Conservation (phyloP, 2,888 invertebrate species). For the Argyra leucocephala region DNA sequence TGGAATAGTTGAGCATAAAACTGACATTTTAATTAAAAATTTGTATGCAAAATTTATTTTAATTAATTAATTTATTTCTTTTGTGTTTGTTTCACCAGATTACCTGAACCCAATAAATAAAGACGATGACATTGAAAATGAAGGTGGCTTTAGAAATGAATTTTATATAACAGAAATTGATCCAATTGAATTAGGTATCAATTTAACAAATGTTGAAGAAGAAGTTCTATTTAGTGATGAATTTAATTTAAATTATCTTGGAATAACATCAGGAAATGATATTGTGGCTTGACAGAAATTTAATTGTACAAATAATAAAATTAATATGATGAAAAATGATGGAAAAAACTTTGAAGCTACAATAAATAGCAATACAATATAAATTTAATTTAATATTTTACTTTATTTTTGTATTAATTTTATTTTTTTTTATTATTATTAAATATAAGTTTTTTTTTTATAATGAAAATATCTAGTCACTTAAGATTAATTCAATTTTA, state of each 20-base stretch:
- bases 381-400: neutral
- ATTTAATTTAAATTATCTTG: conserved; percentile 43
- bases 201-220: conserved; percentile 38
- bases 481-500: neutral
- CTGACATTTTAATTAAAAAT: no score
- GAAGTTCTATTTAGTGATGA: conserved; percentile 43
- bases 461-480: neutral
- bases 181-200: conserved; percentile 43
- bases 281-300: conserved; percentile 40
- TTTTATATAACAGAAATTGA: conserved; percentile 43
- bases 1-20: no score
- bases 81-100: conserved; percentile 43
- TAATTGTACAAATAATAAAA: conserved; percentile 8
- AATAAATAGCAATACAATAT: neutral
- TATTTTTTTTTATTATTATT: neutral
- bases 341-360: neutral
- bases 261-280: conserved; percentile 39
- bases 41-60: no score
- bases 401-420: neutral
- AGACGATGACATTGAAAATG: conserved; percentile 57
- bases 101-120: conserved; percentile 62
- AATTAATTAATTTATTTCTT: neutral
- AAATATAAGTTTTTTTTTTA: neutral
- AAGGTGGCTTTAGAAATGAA: conserved; percentile 55
- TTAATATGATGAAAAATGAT: neutral